Evolutionary conservation across 1,140 invertebrate genomes (phyloP).

Genomic region (Alviniconcha marisindica): DNA sequence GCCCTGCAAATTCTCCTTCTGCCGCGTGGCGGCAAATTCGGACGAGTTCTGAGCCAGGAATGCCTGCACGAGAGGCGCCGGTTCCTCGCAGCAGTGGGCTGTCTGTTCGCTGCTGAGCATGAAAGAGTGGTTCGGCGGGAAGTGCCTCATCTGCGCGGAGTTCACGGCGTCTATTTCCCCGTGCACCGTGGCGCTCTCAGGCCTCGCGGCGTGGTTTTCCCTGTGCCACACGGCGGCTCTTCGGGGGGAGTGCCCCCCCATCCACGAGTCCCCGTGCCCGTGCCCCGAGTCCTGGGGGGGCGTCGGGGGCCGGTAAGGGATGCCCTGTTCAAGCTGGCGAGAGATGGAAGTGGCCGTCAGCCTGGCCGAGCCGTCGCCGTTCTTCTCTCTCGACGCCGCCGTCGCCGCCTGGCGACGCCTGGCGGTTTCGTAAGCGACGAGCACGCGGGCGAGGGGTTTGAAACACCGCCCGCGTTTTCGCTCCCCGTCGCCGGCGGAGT

Average conservation of each 20-base stretch:
- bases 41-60: too few relatives aligned
- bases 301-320: conserved; percentile 16
- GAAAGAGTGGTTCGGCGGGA: not conserved
- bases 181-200: not conserved
- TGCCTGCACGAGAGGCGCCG: too few relatives aligned
- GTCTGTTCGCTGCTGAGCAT: not conserved
- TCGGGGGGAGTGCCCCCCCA: not conserved
- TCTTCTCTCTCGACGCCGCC: not conserved
- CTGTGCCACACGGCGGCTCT: not conserved
- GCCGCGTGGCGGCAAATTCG: too few relatives aligned
- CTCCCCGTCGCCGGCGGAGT: not conserved
- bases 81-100: not conserved
- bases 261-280: too few relatives aligned
- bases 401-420: conserved; percentile 4
- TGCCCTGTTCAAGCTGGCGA: conserved; percentile 15
- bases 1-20: too few relatives aligned
- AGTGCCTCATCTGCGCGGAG: not conserved
- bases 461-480: not conserved
- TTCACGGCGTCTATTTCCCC: not conserved
- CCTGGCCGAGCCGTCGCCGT: not conserved
- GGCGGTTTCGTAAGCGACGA: conserved; percentile 21
- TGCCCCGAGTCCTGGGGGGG: not conserved
- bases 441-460: not conserved
- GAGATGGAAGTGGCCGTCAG: not conserved
- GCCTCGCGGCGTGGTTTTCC: not conserved